Percentiles rank a stretch among this genome's conserved stretches.
Conservation (phyloP, 2,797 vertebrate genomes). For the Thripadectes ignobilis region DNA sequence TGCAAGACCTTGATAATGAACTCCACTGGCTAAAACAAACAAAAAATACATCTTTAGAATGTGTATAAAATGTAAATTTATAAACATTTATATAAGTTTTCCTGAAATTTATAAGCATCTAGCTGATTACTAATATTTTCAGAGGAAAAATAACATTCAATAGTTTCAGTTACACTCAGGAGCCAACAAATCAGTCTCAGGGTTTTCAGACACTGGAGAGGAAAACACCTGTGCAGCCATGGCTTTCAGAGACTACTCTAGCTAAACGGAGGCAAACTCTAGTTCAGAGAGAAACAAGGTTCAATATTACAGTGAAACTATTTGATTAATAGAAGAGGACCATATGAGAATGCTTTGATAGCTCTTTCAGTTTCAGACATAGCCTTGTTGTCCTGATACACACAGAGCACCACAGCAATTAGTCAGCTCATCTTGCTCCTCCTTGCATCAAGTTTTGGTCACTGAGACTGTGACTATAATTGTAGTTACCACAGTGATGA, state of each 20-base stretch:
- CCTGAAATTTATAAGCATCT: background rate
- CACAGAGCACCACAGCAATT: background rate
- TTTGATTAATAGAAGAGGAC: background rate
- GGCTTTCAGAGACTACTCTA: background rate
- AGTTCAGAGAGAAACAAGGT: background rate
- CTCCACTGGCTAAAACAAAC: background rate
- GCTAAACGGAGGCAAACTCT: background rate
- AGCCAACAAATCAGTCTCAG: background rate
- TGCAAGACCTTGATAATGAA: background rate
- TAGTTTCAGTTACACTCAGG: background rate
- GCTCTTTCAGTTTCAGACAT: background rate
- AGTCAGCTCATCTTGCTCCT: background rate
- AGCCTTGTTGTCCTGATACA: background rate
- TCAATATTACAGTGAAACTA: background rate
- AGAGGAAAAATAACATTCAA: background rate
- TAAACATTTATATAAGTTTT: background rate
- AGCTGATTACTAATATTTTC: background rate
- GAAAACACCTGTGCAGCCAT: background rate
- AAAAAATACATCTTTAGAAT: background rate
- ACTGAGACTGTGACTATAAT: background rate
- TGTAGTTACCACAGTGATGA: background rate
- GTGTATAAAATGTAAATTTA: background rate
- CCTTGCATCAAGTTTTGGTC: conserved; percentile 14
- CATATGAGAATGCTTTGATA: background rate
- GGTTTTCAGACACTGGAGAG: background rate